Conservation (phyloP, 2,888 invertebrate genomes). For the Helleia helle region DNA sequence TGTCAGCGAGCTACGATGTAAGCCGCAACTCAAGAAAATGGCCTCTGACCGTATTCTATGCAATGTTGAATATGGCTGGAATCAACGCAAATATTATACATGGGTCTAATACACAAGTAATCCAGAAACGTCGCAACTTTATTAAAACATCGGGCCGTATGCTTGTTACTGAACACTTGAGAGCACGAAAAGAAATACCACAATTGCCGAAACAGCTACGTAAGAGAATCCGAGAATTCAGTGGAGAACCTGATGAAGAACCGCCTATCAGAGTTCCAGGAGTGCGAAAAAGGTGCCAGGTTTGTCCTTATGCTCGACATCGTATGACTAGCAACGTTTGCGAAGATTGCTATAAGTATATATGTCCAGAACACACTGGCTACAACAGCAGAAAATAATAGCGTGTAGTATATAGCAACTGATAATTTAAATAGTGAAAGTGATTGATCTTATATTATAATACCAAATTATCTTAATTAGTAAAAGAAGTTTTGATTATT, state of each 20-base stretch:
- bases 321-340: too few relatives aligned
- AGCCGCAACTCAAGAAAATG: slow-evolving; percentile 23
- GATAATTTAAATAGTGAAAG: too few relatives aligned
- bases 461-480: too few relatives aligned
- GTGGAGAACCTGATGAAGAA: not conserved
- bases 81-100: slow-evolving; percentile 15
- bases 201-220: not conserved
- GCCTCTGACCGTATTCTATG: slow-evolving; percentile 24
- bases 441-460: too few relatives aligned
- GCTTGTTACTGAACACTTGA: not conserved
- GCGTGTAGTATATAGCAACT: too few relatives aligned
- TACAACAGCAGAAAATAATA: not conserved
- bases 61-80: slow-evolving; percentile 21
- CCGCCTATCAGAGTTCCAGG: not conserved
- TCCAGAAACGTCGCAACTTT: not conserved
- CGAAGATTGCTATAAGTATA: too few relatives aligned
- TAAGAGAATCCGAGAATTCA: slow-evolving; percentile 1
- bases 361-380: not conserved
- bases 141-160: not conserved
- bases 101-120: not conserved
- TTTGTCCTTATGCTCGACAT: too few relatives aligned
- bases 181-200: too few relatives aligned
- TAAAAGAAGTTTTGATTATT: too few relatives aligned
- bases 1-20: slow-evolving; percentile 22
- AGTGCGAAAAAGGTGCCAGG: too few relatives aligned